These are phyloP conservation scores for Holacanthella duospinosa DNA, from an alignment of 2,888 invertebrate genomes.

Conservation along the genomic window DNA sequence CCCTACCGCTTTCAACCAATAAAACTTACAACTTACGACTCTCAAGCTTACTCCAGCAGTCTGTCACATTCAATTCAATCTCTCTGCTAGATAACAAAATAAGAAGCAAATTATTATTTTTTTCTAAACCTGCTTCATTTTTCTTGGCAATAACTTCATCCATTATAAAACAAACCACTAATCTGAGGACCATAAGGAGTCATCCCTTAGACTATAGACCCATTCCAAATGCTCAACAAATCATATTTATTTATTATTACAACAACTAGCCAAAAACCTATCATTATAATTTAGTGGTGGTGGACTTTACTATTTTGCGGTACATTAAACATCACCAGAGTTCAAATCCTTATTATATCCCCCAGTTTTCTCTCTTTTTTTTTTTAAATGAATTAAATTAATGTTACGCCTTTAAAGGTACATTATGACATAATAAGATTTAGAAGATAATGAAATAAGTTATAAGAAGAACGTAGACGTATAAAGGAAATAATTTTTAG, in stretches of 20 bases:
- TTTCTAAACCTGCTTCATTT: background rate
- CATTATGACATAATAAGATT: background rate
- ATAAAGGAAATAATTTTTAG: conserved; percentile 28
- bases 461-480: background rate
- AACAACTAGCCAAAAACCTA: background rate
- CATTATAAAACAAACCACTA: background rate
- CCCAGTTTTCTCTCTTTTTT: background rate
- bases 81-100: background rate
- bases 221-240: background rate
- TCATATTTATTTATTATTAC: background rate
- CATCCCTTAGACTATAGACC: background rate
- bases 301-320: background rate
- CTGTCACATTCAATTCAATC: no score
- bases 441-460: background rate
- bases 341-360: conserved; percentile 5
- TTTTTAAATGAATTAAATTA: background rate
- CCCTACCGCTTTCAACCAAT: background rate
- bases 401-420: no score
- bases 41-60: no score
- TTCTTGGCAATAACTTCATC: no score
- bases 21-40: background rate
- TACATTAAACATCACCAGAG: background rate
- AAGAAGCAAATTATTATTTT: background rate
- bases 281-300: background rate
- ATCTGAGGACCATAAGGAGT: background rate